Percentiles rank a stretch among this genome's conserved stretches.
phyloP scores from a whole-genome alignment of 1,140 invertebrate genomes.

The Delia radicum region DNA sequence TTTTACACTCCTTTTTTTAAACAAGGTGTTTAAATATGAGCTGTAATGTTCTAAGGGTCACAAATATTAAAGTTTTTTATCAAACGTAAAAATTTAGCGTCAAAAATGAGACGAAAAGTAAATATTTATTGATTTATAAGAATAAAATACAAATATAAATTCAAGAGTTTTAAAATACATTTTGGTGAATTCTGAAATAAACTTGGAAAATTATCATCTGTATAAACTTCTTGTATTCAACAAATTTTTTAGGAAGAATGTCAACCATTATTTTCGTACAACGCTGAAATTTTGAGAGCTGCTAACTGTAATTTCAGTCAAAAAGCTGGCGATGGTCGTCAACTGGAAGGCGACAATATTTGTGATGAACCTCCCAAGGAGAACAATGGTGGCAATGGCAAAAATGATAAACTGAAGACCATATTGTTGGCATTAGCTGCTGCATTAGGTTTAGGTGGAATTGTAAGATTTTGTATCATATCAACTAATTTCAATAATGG shows the following conservation, averaged over 20 bases:
- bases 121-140: too few relatives aligned
- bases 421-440: conserved; percentile 38
- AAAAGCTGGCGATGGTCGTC: not conserved
- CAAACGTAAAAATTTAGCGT: too few relatives aligned
- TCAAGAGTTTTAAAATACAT: too few relatives aligned
- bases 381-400: not conserved
- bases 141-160: too few relatives aligned
- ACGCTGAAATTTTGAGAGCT: conserved; percentile 2
- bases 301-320: conserved; percentile 8
- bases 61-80: too few relatives aligned
- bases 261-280: not conserved
- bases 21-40: too few relatives aligned
- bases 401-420: conserved; percentile 28
- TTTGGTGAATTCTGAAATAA: too few relatives aligned
- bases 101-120: too few relatives aligned
- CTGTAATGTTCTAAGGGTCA: too few relatives aligned
- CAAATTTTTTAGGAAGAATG: conserved; percentile 3
- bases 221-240: too few relatives aligned
- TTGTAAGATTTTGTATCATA: conserved; percentile 43
- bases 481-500: not conserved
- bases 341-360: not conserved
- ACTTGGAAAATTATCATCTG: too few relatives aligned
- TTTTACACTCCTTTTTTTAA: too few relatives aligned
- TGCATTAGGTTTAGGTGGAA: conserved; percentile 41
- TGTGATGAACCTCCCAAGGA: not conserved